Conservation (phyloP, 2,113 vertebrate species). For the Cromileptes altivelis region DNA sequence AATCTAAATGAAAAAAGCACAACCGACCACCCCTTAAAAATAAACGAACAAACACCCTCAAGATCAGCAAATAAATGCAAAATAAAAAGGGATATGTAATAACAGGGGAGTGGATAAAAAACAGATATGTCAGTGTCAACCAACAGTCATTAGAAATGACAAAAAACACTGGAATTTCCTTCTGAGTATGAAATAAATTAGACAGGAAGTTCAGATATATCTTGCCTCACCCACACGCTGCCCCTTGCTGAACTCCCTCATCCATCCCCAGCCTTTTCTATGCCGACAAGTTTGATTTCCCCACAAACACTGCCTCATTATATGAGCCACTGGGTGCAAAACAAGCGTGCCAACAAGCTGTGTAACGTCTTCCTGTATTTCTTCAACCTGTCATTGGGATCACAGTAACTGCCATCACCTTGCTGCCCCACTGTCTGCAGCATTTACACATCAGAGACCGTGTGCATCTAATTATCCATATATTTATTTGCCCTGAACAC, state of each 20-base stretch:
- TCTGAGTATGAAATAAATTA: not conserved
- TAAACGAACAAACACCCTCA: not conserved
- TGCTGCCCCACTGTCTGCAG: not conserved
- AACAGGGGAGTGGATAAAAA: not conserved
- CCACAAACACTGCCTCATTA: constrained; percentile 22
- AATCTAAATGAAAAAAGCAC: constrained; percentile 21
- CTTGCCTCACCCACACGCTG: not conserved
- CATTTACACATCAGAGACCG: not conserved
- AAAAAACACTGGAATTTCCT: not conserved
- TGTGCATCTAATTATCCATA: not conserved
- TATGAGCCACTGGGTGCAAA: not conserved
- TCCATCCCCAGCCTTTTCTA: not conserved
- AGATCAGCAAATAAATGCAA: constrained; percentile 4
- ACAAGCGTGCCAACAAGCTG: not conserved
- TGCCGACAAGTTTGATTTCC: not conserved
- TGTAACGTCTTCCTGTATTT: not conserved
- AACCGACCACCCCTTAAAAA: not conserved
- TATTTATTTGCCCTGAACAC: not conserved
- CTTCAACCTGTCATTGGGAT: constrained; percentile 22
- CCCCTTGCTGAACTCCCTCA: not conserved
- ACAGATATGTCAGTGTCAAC: not conserved
- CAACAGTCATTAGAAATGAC: not conserved
- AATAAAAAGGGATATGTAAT: not conserved
- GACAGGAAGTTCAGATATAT: not conserved
- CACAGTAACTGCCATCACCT: constrained; percentile 21